phyloP scores from a whole-genome alignment of 2,888 invertebrate genomes.

The Zaprionus lineosus region DNA sequence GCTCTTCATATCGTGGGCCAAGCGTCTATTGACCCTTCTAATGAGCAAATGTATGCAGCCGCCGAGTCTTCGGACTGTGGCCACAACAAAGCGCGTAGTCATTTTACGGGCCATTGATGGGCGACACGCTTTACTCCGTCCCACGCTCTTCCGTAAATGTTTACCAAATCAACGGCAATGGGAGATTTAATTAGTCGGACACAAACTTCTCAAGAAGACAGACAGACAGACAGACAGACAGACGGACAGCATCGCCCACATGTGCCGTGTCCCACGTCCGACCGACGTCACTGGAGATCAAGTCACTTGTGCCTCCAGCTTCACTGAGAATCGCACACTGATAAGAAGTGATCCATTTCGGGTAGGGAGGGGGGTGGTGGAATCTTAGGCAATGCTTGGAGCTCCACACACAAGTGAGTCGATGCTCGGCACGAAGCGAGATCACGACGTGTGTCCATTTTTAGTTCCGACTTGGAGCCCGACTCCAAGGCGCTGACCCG shows the following conservation, averaged over 20 bases:
- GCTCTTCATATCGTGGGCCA: neutral
- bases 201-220: neutral
- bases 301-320: too few relatives aligned
- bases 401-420: too few relatives aligned
- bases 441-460: neutral
- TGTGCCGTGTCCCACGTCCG: neutral
- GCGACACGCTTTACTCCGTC: conserved; percentile 43
- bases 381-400: too few relatives aligned
- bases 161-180: conserved; percentile 18
- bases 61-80: conserved; percentile 34
- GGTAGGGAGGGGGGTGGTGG: too few relatives aligned
- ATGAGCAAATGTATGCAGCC: conserved; percentile 49
- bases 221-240: neutral
- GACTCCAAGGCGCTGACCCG: conserved; percentile 66
- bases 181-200: conserved; percentile 40
- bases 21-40: conserved; percentile 52
- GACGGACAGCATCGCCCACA: neutral
- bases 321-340: too few relatives aligned
- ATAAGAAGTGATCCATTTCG: too few relatives aligned
- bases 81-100: conserved; percentile 37
- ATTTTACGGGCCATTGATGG: conserved; percentile 15
- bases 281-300: neutral
- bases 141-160: conserved; percentile 37
- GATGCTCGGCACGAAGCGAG: too few relatives aligned
- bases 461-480: conserved; percentile 32